Conservation (phyloP, 2,797 vertebrate genomes). For the Sebastes paucispinis region DNA sequence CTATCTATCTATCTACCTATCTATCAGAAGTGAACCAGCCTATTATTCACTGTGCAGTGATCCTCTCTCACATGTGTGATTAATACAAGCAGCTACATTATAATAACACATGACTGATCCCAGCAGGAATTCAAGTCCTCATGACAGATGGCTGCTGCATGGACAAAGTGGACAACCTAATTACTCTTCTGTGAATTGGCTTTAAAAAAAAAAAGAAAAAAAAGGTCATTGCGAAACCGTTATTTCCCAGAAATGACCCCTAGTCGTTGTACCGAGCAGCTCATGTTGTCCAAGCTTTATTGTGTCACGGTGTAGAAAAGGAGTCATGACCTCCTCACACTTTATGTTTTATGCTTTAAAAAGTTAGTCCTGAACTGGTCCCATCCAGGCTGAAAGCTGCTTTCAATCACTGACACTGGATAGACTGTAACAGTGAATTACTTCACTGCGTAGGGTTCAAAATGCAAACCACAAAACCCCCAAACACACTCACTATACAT, state of each 20-base stretch:
- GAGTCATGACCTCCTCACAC: slow-evolving; percentile 20
- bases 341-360: neutral
- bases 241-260: slow-evolving; percentile 73
- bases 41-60: neutral
- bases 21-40: neutral
- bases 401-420: slow-evolving; percentile 17
- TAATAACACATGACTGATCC: slow-evolving; percentile 52
- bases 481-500: slow-evolving; percentile 19
- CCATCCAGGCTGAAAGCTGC: slow-evolving; percentile 7
- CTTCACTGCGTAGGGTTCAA: neutral
- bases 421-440: neutral
- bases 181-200: slow-evolving; percentile 54
- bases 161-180: slow-evolving; percentile 44
- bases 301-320: slow-evolving; percentile 21
- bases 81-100: slow-evolving; percentile 29
- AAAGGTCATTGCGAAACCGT: slow-evolving; percentile 71
- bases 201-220: neutral
- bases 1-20: too few species aligned
- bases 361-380: slow-evolving; percentile 2
- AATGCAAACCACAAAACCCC: neutral
- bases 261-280: slow-evolving; percentile 39
- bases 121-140: slow-evolving; percentile 46
- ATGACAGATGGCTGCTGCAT: slow-evolving; percentile 51
- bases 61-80: slow-evolving; percentile 5
- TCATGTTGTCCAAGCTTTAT: slow-evolving; percentile 32